Conservation (phyloP, 2,797 vertebrate species). For the Cryptoblepharus egeriae region DNA sequence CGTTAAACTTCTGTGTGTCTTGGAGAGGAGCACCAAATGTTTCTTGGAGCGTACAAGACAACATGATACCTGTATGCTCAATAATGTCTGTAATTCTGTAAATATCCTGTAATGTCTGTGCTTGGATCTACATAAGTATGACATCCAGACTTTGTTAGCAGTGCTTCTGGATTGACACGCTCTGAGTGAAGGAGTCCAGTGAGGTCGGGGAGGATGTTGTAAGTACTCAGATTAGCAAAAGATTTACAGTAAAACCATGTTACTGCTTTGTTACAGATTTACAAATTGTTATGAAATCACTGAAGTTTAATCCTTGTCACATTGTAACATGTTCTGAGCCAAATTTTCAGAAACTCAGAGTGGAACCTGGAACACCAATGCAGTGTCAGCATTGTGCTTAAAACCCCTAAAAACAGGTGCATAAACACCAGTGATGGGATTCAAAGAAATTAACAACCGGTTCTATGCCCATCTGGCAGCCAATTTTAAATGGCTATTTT, state of each 20-base stretch:
- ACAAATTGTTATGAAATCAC: constrained; percentile 47
- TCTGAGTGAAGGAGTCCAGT: background rate
- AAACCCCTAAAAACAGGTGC: too few relatives aligned
- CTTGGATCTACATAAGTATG: background rate
- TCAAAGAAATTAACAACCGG: too few relatives aligned
- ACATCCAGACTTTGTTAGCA: background rate
- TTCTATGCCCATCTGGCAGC: too few relatives aligned
- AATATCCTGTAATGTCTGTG: background rate
- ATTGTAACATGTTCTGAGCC: constrained; percentile 46
- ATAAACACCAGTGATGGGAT: too few relatives aligned
- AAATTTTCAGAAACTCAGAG: constrained; percentile 34
- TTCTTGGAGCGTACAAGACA: too few relatives aligned
- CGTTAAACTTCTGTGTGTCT: too few relatives aligned
- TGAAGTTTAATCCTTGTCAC: constrained; percentile 46
- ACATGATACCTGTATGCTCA: too few relatives aligned
- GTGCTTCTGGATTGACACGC: background rate
- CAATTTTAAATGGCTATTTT: too few relatives aligned
- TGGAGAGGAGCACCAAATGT: too few relatives aligned
- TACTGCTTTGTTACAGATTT: constrained; percentile 65
- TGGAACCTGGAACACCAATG: background rate
- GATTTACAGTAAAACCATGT: constrained; percentile 50
- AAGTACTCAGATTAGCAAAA: constrained; percentile 34
- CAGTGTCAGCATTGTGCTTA: background rate
- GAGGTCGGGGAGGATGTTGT: background rate
- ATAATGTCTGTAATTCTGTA: too few relatives aligned